A percentile compares a stretch with the other conserved stretches of the same genome.
Evolutionary conservation across 2,797 vertebrate species (phyloP).

Genomic region (Scomberomorus guttatus): DNA sequence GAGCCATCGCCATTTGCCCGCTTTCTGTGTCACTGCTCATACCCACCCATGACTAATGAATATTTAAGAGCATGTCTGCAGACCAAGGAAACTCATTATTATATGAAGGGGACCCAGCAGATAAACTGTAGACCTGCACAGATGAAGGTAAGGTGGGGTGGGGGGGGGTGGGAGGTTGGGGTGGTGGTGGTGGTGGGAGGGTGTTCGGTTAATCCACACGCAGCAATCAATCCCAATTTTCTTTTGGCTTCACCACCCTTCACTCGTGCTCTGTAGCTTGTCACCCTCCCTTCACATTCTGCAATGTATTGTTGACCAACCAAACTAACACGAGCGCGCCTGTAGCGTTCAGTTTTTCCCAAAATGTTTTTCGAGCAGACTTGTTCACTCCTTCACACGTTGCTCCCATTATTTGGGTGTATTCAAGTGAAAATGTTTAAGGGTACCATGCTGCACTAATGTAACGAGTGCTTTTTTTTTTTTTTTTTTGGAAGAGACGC

Average conservation of each 20-base stretch:
- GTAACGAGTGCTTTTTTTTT: slow-evolving; percentile 41
- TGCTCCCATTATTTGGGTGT: slow-evolving; percentile 65
- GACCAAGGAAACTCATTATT: slow-evolving; percentile 80
- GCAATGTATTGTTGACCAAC: slow-evolving; percentile 65
- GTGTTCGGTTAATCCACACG: slow-evolving; percentile 72
- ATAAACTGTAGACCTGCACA: slow-evolving; percentile 68
- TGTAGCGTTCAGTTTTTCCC: slow-evolving; percentile 41
- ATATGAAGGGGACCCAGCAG: slow-evolving; percentile 78
- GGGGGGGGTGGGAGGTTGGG: not conserved
- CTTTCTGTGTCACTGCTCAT: slow-evolving; percentile 77
- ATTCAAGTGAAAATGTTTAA: slow-evolving; percentile 58
- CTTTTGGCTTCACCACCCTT: slow-evolving; percentile 63
- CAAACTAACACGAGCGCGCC: slow-evolving; percentile 52
- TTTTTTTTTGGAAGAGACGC: slow-evolving; percentile 55
- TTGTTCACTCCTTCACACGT: slow-evolving; percentile 57
- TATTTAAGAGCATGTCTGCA: slow-evolving; percentile 82
- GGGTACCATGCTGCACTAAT: slow-evolving; percentile 53
- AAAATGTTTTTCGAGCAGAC: slow-evolving; percentile 56
- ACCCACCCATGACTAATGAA: slow-evolving; percentile 81
- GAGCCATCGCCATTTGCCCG: slow-evolving; percentile 69
- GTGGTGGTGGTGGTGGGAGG: not conserved
- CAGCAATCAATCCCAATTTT: slow-evolving; percentile 77
- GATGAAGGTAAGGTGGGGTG: slow-evolving; percentile 41
- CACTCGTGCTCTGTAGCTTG: slow-evolving; percentile 58
- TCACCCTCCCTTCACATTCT: slow-evolving; percentile 51